Evolutionary conservation across 1,140 invertebrate species (phyloP).

Genomic region (Marisa cornuarietis): DNA sequence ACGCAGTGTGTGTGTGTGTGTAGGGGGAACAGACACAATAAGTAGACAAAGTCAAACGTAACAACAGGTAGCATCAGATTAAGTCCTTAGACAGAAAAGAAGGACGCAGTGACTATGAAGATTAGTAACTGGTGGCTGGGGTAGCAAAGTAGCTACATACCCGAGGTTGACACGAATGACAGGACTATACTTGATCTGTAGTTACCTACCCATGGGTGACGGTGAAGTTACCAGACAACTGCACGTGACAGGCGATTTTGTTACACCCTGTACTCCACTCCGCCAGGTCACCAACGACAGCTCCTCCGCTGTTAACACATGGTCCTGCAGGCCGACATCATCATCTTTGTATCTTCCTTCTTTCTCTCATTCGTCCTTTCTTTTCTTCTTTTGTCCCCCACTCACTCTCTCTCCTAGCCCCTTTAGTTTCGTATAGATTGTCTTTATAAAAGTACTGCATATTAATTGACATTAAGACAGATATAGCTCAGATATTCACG

Average conservation of each 20-base stretch:
- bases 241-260: conserved; percentile 21
- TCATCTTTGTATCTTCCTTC: not conserved
- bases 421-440: not conserved
- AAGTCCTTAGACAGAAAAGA: too few species aligned
- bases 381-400: not conserved
- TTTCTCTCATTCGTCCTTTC: conserved; percentile 6
- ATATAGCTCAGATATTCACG: too few species aligned
- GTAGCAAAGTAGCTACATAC: too few species aligned
- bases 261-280: conserved; percentile 25
- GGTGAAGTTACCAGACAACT: conserved; percentile 25
- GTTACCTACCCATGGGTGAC: conserved; percentile 22
- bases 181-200: too few species aligned
- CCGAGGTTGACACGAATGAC: too few species aligned
- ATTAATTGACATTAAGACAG: too few species aligned
- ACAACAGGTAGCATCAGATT: too few species aligned
- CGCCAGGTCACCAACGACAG: not conserved
- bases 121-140: too few species aligned
- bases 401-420: conserved; percentile 4
- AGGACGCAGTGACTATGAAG: too few species aligned
- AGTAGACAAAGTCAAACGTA: not conserved
- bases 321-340: conserved; percentile 8
- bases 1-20: too few species aligned
- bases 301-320: conserved; percentile 10
- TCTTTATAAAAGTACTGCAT: too few species aligned
- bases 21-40: not conserved